Conservation (phyloP, 2,888 invertebrate genomes). For the Meganola albula region DNA sequence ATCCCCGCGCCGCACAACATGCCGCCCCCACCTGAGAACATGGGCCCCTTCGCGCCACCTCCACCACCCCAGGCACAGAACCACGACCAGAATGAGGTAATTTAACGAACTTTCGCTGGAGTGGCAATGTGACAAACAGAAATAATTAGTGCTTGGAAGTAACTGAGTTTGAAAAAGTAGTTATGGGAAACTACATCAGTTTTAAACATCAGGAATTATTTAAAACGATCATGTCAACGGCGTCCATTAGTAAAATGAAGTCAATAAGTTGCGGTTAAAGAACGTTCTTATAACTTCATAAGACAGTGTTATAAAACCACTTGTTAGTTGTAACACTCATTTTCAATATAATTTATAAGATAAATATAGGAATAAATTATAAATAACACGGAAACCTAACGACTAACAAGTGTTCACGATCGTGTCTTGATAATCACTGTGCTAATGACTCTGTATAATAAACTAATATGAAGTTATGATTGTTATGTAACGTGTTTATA, state of each 20-base stretch:
- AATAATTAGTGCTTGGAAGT: no score
- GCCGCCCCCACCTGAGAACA: constrained; percentile 51
- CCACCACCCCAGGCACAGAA: constrained; percentile 57
- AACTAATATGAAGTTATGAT: constrained; percentile 3
- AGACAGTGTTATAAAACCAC: no score
- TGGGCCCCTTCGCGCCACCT: constrained; percentile 59
- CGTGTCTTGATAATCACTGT: constrained; percentile 31
- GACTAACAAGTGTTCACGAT: constrained; percentile 17
- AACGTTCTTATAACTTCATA: no score
- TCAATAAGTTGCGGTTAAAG: no score
- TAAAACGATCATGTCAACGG: no score
- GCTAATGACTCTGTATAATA: constrained; percentile 27
- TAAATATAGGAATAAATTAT: constrained; percentile 27
- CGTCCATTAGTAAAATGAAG: no score
- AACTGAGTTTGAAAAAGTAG: no score
- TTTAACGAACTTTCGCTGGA: no score
- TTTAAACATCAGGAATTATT: no score
- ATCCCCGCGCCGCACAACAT: constrained; percentile 64
- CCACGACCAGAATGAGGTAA: constrained; percentile 58
- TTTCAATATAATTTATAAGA: constrained; percentile 39
- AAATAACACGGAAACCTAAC: constrained; percentile 35
- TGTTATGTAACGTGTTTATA: constrained; percentile 16
- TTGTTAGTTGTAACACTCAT: no score
- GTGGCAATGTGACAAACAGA: no score
- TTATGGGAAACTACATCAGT: no score